Base-by-base conservation (phyloP, 2,797 vertebrate genomes). In the Rhodeus uyekii region DNA sequence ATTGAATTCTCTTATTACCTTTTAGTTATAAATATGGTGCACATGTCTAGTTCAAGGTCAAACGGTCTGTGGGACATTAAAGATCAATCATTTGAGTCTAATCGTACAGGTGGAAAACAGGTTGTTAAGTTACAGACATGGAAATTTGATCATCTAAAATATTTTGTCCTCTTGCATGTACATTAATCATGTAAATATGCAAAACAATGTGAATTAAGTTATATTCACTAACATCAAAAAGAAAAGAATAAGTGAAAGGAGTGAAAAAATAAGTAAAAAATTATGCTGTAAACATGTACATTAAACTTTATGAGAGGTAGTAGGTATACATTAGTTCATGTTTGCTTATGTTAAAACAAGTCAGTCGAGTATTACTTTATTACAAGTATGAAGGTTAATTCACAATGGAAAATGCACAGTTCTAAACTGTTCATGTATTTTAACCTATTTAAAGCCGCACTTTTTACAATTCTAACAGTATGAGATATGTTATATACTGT, bases 351-450 rank as follows among this genome's bases (percentile, higher is more conserved):
- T 34, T 58, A 77, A 48, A 55, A 74, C 50, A 39, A 75, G 5
- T 46, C 14, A 46, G 4, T 58, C 14, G 60, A 77, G 39, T 24
- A 77, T 77, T 77, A 77, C 19, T 77, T 77, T 77, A 48, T 18
- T 34, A 36, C 8, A 64, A 42, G 8, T 50, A 76, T 44, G 5
- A 50, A n/a, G 19, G 36, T 42, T 60, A 22, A 19, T 29, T 60
- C 18, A 29, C 34, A 6, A 16, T 55, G 32, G 53, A 60, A 75
- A 38, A 39, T 24, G 12, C 24, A 12, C 5, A 29, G 2, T 76
- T 76, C 6, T 46, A 63, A 61, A 76, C 55, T 9, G 29, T 60
- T 29, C 1, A 29, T 60, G 29, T 24, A 36, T 64, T 48, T 8
- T 50, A 64, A 16, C 24, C 42, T 77, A 6, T 64, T 24, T 46